A percentile compares a stretch with the other conserved stretches of the same genome.
These are phyloP conservation scores for Cyanistes caeruleus DNA, from an alignment of 2,113 vertebrate genomes.

Conservation along the genomic window DNA sequence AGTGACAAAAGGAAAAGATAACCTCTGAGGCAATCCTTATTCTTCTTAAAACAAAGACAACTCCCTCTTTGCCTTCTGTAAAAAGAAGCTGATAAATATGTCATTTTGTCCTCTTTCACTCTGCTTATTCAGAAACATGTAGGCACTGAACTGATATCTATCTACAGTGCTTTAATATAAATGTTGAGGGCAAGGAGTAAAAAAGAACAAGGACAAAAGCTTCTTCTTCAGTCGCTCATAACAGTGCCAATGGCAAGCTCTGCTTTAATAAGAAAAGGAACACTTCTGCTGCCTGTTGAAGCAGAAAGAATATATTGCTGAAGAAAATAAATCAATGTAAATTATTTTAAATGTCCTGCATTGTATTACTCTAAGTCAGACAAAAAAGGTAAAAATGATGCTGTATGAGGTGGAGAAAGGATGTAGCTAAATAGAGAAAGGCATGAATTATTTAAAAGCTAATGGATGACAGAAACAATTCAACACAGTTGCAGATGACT, in stretches of 20 bases:
- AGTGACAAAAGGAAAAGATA: not conserved
- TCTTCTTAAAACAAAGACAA: not conserved
- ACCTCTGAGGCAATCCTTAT: not conserved
- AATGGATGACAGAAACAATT: constrained; percentile 18
- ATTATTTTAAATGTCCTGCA: constrained; percentile 21
- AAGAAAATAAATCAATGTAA: constrained; percentile 28
- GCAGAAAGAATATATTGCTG: constrained; percentile 19
- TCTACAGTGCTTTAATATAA: not conserved
- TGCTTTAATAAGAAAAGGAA: constrained; percentile 10
- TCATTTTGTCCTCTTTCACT: not conserved
- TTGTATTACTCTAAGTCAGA: constrained; percentile 1
- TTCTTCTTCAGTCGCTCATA: not conserved
- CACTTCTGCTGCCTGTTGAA: not conserved
- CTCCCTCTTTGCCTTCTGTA: not conserved
- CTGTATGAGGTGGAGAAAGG: not conserved
- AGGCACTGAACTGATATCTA: not conserved
- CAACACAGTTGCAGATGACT: not conserved
- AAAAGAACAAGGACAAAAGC: not conserved
- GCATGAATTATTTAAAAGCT: constrained; percentile 23
- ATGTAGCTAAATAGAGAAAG: not conserved
- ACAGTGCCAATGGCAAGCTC: not conserved
- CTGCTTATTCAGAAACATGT: not conserved
- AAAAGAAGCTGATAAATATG: not conserved
- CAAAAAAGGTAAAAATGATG: not conserved
- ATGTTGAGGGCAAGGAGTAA: not conserved